Conservation (phyloP, 2,113 vertebrate genomes). For the human region GRCh38 chr15:88247001-88247500, state of each 20-base stretch:
- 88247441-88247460: background rate
- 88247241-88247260: background rate
- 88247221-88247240: background rate
- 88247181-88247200: background rate
- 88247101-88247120: background rate
- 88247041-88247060: constrained; percentile 56
- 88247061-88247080: background rate
- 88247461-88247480: background rate
- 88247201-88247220: background rate
- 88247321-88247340: background rate
- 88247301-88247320: background rate
- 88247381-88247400: background rate
- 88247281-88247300: background rate
- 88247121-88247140: background rate
- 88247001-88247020: background rate
- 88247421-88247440: background rate
- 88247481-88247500: background rate
- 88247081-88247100: background rate
- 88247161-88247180: background rate
- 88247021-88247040: constrained; percentile 3
- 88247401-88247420: background rate
- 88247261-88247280: background rate
- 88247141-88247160: background rate
- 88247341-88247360: background rate
- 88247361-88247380: background rate